A percentile compares a stretch with the other conserved stretches of the same genome.
phyloP scores from a whole-genome alignment of 2,888 invertebrate genomes.

The Harpagoxenus sublaevis region DNA sequence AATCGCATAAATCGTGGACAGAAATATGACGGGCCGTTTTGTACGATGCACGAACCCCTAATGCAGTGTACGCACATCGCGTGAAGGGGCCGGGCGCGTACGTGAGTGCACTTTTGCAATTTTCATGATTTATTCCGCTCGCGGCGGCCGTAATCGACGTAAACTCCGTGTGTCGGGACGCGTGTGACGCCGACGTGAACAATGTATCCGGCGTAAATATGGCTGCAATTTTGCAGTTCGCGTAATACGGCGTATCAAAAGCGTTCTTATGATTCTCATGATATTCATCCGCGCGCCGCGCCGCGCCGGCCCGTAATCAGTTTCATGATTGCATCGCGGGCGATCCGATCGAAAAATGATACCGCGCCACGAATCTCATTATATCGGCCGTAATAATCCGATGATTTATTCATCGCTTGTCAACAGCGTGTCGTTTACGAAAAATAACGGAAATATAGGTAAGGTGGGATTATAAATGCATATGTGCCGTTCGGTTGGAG shows the following conservation, averaged over 20 bases:
- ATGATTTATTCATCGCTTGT: conserved; percentile 45
- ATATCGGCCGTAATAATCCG: conserved; percentile 24
- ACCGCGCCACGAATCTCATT: conserved; percentile 41
- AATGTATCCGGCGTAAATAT: conserved; percentile 22
- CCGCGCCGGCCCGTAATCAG: conserved; percentile 33
- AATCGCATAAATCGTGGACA: conserved; percentile 43
- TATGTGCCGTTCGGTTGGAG: not conserved
- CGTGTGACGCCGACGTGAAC: conserved; percentile 1
- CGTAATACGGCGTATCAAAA: conserved; percentile 35
- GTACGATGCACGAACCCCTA: not conserved
- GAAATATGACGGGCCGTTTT: conserved; percentile 38
- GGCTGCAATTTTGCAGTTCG: conserved; percentile 20
- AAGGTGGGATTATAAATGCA: conserved; percentile 12
- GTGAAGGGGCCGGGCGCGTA: not conserved
- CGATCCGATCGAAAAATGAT: conserved; percentile 42
- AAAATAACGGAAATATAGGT: conserved; percentile 15
- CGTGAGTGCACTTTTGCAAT: conserved; percentile 34
- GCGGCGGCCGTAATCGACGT: conserved; percentile 41
- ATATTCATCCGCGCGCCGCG: conserved; percentile 16
- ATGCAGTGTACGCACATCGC: not conserved
- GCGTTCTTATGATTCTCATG: conserved; percentile 49
- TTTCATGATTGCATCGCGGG: conserved; percentile 42
- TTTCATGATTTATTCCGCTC: conserved; percentile 50
- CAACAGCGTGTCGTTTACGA: conserved; percentile 5
- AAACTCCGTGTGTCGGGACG: not conserved